phyloP scores from a whole-genome alignment of 2,888 invertebrate genomes.

The Auanema freiburgensis region DNA sequence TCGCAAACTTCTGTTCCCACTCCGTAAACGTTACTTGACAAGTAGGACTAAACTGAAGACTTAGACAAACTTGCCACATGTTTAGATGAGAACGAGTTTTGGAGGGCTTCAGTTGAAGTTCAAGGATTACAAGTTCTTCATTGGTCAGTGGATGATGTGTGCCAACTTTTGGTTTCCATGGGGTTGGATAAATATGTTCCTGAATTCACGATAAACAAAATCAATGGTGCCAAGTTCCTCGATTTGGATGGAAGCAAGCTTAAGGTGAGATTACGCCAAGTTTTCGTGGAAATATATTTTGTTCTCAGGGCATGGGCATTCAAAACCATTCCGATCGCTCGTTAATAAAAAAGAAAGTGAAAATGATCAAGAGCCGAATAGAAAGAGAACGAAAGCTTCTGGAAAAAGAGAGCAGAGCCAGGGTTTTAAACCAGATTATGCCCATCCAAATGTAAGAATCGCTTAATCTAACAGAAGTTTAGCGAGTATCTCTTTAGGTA shows the following conservation, averaged over 20 bases:
- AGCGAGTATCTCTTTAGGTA: too few relatives aligned
- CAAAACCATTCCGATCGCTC: constrained; percentile 68
- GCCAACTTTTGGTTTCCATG: constrained; percentile 64
- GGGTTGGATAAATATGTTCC: constrained; percentile 84
- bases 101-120: constrained; percentile 53
- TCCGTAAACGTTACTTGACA: constrained; percentile 48
- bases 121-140: constrained; percentile 60
- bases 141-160: constrained; percentile 62
- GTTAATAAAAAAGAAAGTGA: constrained; percentile 69
- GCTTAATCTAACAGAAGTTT: too few relatives aligned
- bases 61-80: neutral
- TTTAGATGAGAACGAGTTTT: constrained; percentile 61
- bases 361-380: constrained; percentile 67
- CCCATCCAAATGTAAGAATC: constrained; percentile 28
- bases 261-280: constrained; percentile 69
- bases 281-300: neutral
- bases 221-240: constrained; percentile 83
- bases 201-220: constrained; percentile 83
- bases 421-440: constrained; percentile 38
- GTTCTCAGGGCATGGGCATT: constrained; percentile 67
- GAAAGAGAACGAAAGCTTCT: constrained; percentile 72
- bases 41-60: constrained; percentile 18
- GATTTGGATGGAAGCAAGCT: constrained; percentile 87
- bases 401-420: constrained; percentile 78
- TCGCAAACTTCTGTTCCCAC: constrained; percentile 57